Percentiles rank a stretch among this genome's conserved stretches.
phyloP scores from a whole-genome alignment of 2,888 invertebrate genomes.

The Watsonalla binaria region DNA sequence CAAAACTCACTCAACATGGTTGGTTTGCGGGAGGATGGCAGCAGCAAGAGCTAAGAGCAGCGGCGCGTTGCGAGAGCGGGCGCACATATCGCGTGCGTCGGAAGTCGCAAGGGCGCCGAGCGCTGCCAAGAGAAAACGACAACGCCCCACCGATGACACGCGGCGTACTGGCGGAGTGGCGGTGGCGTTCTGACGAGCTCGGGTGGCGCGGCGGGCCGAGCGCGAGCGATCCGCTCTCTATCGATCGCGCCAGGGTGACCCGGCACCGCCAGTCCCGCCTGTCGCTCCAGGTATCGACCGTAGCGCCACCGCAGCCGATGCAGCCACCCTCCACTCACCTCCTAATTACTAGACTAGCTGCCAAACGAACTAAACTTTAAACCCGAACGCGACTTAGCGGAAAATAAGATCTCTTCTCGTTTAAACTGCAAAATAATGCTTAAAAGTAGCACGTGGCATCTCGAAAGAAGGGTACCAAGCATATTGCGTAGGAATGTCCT shows the following conservation, averaged over 20 bases:
- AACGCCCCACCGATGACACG: constrained; percentile 45
- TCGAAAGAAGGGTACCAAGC: too few species aligned
- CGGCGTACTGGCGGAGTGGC: constrained; percentile 52
- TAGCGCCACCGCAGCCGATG: constrained; percentile 54
- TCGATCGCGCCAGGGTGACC: constrained; percentile 64
- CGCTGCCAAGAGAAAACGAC: constrained; percentile 26
- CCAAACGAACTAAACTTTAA: constrained; percentile 53
- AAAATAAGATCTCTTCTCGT: constrained; percentile 30
- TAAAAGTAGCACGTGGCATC: too few species aligned
- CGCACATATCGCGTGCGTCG: constrained; percentile 65
- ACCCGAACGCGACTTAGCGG: constrained; percentile 42
- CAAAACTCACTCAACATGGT: constrained; percentile 81
- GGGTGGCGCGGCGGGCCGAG: constrained; percentile 10
- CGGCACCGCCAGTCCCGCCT: constrained; percentile 60
- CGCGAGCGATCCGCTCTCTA: constrained; percentile 69
- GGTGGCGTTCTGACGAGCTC: constrained; percentile 38
- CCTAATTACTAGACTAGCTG: constrained; percentile 52
- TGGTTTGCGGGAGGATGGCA: constrained; percentile 77
- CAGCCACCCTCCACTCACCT: constrained; percentile 51
- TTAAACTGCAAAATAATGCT: constrained; percentile 4
- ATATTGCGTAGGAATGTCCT: too few species aligned
- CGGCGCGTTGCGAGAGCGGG: constrained; percentile 80
- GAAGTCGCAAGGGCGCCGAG: constrained; percentile 63
- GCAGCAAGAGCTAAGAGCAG: constrained; percentile 80
- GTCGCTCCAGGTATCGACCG: constrained; percentile 66